A percentile compares a stretch with the other conserved stretches of the same genome.
Evolutionary conservation across 2,888 invertebrate species (phyloP).

Genomic region (Stenchaetothrips biformis): DNA sequence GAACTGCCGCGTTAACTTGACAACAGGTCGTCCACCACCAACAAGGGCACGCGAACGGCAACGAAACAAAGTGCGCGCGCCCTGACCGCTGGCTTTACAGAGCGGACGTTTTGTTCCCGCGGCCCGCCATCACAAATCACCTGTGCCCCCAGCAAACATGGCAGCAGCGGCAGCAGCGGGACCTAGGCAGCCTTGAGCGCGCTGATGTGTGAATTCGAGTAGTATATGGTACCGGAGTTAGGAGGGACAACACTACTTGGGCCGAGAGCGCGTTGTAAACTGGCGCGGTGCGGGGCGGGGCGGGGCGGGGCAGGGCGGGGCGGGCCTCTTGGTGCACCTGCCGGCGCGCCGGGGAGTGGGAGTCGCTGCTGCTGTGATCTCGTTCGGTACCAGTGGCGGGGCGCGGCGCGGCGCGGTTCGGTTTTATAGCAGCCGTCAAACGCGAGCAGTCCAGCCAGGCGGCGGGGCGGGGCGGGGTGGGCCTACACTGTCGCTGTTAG

Average conservation of each 20-base stretch:
- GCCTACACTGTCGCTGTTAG: neutral
- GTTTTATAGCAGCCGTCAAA: constrained; percentile 24
- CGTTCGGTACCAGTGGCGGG: constrained; percentile 9
- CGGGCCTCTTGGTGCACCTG: neutral
- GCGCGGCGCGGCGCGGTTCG: neutral
- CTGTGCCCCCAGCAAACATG: neutral
- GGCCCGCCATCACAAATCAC: neutral
- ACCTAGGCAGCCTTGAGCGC: neutral
- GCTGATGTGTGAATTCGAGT: constrained; percentile 18
- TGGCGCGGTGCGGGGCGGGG: constrained; percentile 3
- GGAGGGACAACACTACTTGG: neutral
- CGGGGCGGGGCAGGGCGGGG: neutral
- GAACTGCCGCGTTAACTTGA: too few species aligned
- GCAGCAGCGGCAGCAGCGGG: neutral
- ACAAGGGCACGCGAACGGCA: too few species aligned
- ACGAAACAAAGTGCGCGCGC: neutral
- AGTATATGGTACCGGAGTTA: neutral
- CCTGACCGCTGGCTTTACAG: neutral
- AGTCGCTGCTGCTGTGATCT: constrained; percentile 12
- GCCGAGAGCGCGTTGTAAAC: neutral
- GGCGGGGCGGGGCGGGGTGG: neutral
- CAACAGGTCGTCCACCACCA: neutral
- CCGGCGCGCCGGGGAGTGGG: constrained; percentile 6
- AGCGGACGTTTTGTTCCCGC: neutral
- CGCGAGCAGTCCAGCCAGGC: neutral